These are phyloP conservation scores for Rhagoletis zephyria DNA, from an alignment of 1,140 invertebrate genomes.

Conservation along the genomic window DNA sequence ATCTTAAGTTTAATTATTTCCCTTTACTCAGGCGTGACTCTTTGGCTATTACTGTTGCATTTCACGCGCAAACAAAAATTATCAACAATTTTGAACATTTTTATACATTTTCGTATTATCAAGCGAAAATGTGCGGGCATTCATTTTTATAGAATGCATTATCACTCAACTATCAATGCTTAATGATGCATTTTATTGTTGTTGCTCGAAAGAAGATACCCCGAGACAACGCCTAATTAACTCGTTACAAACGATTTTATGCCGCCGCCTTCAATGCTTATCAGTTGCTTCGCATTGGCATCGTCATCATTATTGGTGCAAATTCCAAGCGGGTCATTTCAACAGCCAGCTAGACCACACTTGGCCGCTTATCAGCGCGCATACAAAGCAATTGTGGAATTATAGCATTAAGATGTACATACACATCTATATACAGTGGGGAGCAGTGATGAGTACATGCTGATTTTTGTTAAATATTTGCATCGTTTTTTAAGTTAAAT, in stretches of 20 bases:
- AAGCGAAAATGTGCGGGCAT: neutral
- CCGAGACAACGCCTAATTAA: neutral
- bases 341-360: slow-evolving; percentile 3
- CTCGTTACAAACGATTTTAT: neutral
- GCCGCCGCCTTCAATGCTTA: neutral
- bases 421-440: neutral
- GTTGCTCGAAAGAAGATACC: neutral
- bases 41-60: neutral
- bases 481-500: too few relatives aligned
- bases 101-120: neutral
- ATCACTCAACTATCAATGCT: neutral
- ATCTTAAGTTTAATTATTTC: neutral
- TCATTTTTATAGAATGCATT: neutral
- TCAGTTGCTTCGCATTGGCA: neutral
- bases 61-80: neutral
- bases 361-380: neutral
- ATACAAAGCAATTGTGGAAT: neutral
- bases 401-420: neutral
- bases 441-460: too few relatives aligned
- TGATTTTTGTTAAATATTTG: too few relatives aligned
- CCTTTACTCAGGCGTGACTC: neutral
- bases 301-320: neutral
- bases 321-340: neutral
- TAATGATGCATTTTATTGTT: slow-evolving; percentile 16
- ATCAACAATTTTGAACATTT: neutral